These are phyloP conservation scores for Siniperca obscura DNA, from an alignment of 2,797 vertebrate genomes.

Conservation along the genomic window DNA sequence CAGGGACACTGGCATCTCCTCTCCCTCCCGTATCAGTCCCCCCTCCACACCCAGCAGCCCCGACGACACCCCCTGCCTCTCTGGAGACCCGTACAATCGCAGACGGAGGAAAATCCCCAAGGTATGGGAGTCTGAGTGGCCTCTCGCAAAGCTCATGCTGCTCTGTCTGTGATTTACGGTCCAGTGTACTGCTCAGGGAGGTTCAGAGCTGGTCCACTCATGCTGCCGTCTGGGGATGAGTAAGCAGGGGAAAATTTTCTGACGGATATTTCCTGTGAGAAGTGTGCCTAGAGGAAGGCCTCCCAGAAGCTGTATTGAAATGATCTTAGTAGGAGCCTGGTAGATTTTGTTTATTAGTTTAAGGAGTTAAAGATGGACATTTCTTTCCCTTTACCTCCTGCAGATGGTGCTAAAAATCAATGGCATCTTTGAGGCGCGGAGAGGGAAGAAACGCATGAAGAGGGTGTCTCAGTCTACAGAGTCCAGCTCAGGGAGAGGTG, in stretches of 20 bases:
- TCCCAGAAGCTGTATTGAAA: conserved; percentile 35
- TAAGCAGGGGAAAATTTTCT: conserved; percentile 43
- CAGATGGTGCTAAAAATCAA: conserved; percentile 98
- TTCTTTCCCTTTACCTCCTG: conserved; percentile 62
- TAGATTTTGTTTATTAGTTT: conserved; percentile 44
- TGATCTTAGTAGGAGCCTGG: conserved; percentile 26
- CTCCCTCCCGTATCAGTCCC: conserved; percentile 92
- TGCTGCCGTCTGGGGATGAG: conserved; percentile 49
- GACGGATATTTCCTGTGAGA: conserved; percentile 60
- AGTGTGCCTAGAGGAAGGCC: conserved; percentile 38
- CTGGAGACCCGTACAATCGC: conserved; percentile 93
- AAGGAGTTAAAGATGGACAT: conserved; percentile 35
- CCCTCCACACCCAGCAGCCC: conserved; percentile 98
- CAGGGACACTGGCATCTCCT: conserved; percentile 88
- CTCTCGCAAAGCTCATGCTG: conserved; percentile 11
- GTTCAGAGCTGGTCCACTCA: conserved; percentile 43
- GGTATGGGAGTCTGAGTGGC: conserved; percentile 80
- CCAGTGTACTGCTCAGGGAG: conserved; percentile 18
- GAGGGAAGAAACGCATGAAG: conserved; percentile 96
- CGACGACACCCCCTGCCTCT: conserved; percentile 93
- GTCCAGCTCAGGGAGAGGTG: conserved; percentile 95
- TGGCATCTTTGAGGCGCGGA: conserved; percentile 92
- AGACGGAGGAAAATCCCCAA: conserved; percentile 95
- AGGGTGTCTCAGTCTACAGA: conserved; percentile 93
- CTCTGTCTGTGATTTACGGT: conserved; percentile 58